Base-by-base conservation (phyloP, 1,140 invertebrate genomes). In the Pristionchus pacificus region DNA sequence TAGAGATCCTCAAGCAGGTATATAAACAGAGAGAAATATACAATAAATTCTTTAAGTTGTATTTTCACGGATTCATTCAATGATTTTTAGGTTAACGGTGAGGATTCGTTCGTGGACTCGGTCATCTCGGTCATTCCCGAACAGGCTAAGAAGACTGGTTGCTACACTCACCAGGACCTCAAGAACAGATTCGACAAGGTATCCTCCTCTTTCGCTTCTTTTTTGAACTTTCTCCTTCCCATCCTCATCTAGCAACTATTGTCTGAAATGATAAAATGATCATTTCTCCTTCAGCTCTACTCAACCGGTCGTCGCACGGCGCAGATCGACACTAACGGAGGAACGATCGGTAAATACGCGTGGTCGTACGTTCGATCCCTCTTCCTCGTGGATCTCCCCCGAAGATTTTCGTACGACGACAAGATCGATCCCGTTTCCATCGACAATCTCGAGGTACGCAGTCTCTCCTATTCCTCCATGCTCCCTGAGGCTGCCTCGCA, bases 141-240 rank as follows among this genome's bases (percentile, higher is more conserved):
- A 25, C 89, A 90, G 77, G 91, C 91, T 0, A 83, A 89, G 1
- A 88, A 89, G 58, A 88, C 90, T 71, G 94, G 93, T 10, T 91
- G 94, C 49, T 92, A 88, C 83, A 91, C 92, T 0, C 92, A 95
- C 85, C 89, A 91, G 78, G 89, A 89, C 33, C 85, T 97, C 19
- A 88, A 90, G 68, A 90, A 92, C 76, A 88, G 92, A 75, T 97
- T 96, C 84, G 80, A 91, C 0, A 90, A 90, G 85, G 90, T 92
- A 77, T 79, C 79, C 19, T 60, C 27, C 24, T 28, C 1, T 65
- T 83, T 83, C 31, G 68, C 76, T 32, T 68, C 82, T 29, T 84
- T n/a, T 19, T n/a, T 70, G n/a, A n/a, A n/a, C n/a, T n/a, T n/a
- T n/a, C n/a, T n/a, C n/a, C n/a, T n/a, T n/a, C n/a, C n/a, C n/a